Evolutionary conservation across 2,797 vertebrate genomes (phyloP).

Genomic region (Cryptoprocta ferox): DNA sequence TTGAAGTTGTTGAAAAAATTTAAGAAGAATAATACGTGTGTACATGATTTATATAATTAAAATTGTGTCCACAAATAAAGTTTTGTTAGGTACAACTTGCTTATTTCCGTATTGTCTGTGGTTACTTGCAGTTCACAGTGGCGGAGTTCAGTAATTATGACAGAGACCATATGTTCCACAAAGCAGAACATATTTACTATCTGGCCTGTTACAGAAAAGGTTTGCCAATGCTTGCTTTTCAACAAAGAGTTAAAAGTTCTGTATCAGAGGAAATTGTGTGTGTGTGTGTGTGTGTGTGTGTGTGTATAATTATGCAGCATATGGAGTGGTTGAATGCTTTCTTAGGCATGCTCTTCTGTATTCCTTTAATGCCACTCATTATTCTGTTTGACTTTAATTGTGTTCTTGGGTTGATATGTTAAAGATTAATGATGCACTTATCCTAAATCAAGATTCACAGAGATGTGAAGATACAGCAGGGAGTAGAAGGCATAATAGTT

Average conservation of each 20-base stretch:
- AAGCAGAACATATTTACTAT: background rate
- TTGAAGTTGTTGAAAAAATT: background rate
- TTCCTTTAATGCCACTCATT: conserved; percentile 32
- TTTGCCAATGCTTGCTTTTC: background rate
- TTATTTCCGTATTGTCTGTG: background rate
- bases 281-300: background rate
- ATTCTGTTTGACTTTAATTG: conserved; percentile 72
- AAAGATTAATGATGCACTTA: conserved; percentile 66
- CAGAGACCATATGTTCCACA: background rate
- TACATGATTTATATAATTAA: background rate
- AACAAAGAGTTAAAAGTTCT: conserved; percentile 16
- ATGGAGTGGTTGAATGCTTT: background rate
- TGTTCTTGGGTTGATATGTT: conserved; percentile 54
- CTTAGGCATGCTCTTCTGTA: background rate
- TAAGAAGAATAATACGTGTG: background rate
- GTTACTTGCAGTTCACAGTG: background rate
- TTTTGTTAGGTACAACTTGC: background rate
- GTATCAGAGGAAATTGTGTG: background rate
- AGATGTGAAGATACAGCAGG: conserved; percentile 2
- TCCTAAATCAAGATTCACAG: conserved; percentile 67
- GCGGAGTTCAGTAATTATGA: background rate
- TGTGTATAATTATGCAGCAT: background rate
- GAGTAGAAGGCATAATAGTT: background rate
- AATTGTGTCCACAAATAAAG: background rate
- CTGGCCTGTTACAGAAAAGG: background rate